Percentiles rank a stretch among this genome's conserved stretches.
Conservation (phyloP, 1,140 invertebrate genomes). For the Cheumatopsyche charites region DNA sequence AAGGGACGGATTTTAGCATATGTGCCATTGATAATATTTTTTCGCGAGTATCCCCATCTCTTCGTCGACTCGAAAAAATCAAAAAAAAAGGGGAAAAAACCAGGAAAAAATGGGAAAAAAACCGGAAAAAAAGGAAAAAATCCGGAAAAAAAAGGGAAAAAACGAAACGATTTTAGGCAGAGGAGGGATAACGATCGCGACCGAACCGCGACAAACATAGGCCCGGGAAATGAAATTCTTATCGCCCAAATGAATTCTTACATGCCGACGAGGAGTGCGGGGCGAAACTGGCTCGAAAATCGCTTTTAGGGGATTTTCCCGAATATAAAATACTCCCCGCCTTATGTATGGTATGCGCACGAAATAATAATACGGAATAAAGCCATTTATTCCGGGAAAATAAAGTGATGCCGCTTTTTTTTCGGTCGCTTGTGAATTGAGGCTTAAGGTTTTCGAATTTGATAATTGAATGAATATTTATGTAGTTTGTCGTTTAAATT, state of each 20-base stretch:
- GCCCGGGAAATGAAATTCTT: conserved; percentile 49
- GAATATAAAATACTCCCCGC: conserved; percentile 32
- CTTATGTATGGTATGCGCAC: conserved; percentile 3
- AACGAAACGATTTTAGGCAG: conserved; percentile 23
- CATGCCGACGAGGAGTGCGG: conserved; percentile 30
- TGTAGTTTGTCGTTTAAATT: no score
- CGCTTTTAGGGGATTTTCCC: conserved; percentile 28
- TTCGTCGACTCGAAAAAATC: not conserved
- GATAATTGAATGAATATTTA: no score
- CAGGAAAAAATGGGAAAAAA: not conserved
- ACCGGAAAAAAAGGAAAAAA: conserved; percentile 3
- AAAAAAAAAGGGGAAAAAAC: not conserved
- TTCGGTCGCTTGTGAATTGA: no score
- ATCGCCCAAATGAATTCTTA: conserved; percentile 48
- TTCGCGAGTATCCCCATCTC: not conserved
- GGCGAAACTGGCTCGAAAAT: conserved; percentile 29
- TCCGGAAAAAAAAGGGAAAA: not conserved
- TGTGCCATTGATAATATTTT: conserved; percentile 33
- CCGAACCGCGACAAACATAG: conserved; percentile 41
- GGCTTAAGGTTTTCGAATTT: no score
- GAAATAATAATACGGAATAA: conserved; percentile 26
- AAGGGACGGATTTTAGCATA: conserved; percentile 25
- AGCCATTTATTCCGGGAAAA: conserved; percentile 27
- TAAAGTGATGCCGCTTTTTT: not conserved
- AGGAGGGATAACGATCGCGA: conserved; percentile 44